Base-by-base conservation (phyloP, 2,888 invertebrate species). In the Drosophila paramelanica region DNA sequence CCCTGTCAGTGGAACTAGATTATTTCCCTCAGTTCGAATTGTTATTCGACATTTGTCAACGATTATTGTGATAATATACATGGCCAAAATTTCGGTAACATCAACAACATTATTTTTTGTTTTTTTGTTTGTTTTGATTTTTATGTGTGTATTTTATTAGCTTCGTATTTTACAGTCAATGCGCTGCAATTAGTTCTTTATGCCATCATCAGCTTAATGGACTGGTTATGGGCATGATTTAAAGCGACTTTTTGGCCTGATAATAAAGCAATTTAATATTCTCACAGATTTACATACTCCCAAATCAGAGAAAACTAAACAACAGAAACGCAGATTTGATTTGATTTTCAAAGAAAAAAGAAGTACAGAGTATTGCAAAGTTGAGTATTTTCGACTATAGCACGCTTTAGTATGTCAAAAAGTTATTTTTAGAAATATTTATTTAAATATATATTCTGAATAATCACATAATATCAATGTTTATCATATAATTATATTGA, bases 1-100 rank as follows among this genome's bases (percentile, higher is more conserved):
- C 86, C 60, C 53, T 81, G 83, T 71, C 82, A 79, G 56, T 8
- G 47, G 56, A 70, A 83, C 86, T 82, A 86, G 83, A 80, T 82
- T 83, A 83, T 79, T 73, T 68, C 58, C 73, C 50, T 73, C 31
- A 33, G 45, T 49, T 46, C 14, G 46, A 58, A 50, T 57, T 67
- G 57, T 60, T 73, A 53, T 65, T 73, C 73, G 76, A 77, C 77
- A 73, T 77, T 76, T 77, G 73, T 76, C 75, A 75, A 64, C 73
- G 75, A 72, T 73, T 75, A 73, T 75, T 73, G 53, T 55, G 73
- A 61, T 75, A 70, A 73, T 70, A 73, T 57, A 67, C 67, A 67
- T 67, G 67, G 53, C 42, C 49, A 39, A 36, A 7, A 47, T 45
- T 73, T 58, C 23, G 31, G 31, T 10, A 31, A 2, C 31, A 10